A percentile compares a stretch with the other conserved stretches of the same genome.
Evolutionary conservation across 1,140 invertebrate species (phyloP).

Genomic region (Drosophila saltans): DNA sequence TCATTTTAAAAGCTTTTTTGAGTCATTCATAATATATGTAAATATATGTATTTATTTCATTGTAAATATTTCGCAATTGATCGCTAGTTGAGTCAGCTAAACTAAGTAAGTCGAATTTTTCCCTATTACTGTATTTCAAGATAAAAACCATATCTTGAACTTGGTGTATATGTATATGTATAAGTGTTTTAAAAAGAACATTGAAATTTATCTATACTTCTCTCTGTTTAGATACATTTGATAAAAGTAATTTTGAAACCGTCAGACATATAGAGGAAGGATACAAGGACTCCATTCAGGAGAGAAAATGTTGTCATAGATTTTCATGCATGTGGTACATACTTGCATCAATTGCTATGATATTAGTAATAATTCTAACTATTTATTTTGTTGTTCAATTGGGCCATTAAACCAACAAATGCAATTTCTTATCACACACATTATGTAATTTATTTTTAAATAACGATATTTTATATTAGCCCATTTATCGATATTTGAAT

Average conservation of each 20-base stretch:
- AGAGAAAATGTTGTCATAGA: neutral
- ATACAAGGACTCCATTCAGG: neutral
- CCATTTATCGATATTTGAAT: neutral
- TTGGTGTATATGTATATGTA: too few relatives aligned
- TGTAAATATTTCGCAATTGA: too few relatives aligned
- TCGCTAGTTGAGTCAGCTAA: too few relatives aligned
- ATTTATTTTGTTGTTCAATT: neutral
- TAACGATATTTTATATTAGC: neutral
- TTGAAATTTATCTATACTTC: too few relatives aligned
- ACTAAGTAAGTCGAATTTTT: too few relatives aligned
- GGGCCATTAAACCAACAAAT: conserved; percentile 6
- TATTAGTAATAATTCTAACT: too few relatives aligned
- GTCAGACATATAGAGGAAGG: neutral
- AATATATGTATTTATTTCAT: too few relatives aligned
- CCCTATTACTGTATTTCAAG: too few relatives aligned
- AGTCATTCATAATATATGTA: neutral
- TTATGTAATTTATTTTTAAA: neutral
- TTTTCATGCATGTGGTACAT: neutral
- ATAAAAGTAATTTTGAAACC: neutral
- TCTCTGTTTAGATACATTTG: neutral
- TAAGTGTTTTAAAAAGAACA: too few relatives aligned
- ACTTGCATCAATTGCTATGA: neutral
- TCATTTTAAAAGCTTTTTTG: neutral
- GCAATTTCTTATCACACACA: neutral
- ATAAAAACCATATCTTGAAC: too few relatives aligned